phyloP scores from a whole-genome alignment of 2,797 vertebrate species.

The Gallinago nigripennis region DNA sequence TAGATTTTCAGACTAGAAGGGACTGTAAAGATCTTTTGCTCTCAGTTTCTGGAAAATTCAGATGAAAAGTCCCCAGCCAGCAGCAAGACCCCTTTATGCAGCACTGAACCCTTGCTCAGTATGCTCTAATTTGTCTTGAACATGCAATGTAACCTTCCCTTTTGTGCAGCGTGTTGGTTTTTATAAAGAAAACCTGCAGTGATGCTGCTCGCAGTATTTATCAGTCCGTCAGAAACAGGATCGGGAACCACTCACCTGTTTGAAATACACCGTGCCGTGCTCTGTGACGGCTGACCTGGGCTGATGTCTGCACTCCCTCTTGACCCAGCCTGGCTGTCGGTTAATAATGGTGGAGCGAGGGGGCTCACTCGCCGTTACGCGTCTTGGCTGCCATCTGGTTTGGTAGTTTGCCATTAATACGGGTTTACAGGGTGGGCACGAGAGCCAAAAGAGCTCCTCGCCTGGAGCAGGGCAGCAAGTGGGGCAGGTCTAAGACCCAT shows the following conservation, averaged over 20 bases:
- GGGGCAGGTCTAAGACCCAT: not conserved
- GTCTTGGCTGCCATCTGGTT: not conserved
- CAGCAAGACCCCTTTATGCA: not conserved
- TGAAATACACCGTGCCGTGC: rapidly evolving
- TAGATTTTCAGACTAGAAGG: not conserved
- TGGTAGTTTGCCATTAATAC: not conserved
- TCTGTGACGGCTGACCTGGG: not conserved
- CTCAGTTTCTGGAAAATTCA: not conserved
- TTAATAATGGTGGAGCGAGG: slow-evolving; percentile 20
- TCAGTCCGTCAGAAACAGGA: not conserved
- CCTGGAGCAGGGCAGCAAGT: not conserved
- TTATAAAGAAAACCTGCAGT: not conserved
- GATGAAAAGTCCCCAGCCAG: not conserved
- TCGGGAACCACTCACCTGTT: not conserved
- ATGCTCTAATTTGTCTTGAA: not conserved
- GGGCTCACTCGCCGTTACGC: not conserved
- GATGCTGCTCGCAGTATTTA: not conserved
- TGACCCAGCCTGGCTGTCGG: slow-evolving; percentile 23
- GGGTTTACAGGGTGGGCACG: not conserved
- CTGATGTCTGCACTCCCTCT: not conserved
- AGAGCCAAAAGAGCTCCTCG: not conserved
- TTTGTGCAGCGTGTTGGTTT: not conserved
- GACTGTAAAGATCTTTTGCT: not conserved
- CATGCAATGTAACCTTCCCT: not conserved
- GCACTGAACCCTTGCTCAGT: not conserved